Percentiles rank a stretch among this genome's conserved stretches.
phyloP scores from a whole-genome alignment of 1,140 invertebrate genomes.

The Neodiprion fabricii region DNA sequence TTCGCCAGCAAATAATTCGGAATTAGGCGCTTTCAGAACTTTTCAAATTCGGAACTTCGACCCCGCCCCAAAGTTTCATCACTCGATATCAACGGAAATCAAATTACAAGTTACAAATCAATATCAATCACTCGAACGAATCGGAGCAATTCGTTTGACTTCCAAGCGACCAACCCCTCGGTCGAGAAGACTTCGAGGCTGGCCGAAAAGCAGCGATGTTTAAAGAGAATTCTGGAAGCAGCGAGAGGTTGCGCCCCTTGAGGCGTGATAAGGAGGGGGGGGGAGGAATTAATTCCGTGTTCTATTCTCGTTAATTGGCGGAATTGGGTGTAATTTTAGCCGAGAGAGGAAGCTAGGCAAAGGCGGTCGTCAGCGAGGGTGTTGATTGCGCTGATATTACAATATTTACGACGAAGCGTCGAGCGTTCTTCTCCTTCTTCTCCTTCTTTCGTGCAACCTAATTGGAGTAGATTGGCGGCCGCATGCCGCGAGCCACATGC shows the following conservation, averaged over 20 bases:
- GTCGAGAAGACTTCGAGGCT: neutral
- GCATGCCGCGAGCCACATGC: neutral
- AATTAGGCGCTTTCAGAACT: too few relatives aligned
- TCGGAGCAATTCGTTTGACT: conserved; percentile 12
- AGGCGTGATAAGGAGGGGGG: neutral
- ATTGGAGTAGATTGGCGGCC: conserved; percentile 7
- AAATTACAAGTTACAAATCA: too few relatives aligned
- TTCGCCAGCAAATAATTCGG: too few relatives aligned
- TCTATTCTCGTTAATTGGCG: conserved; percentile 8
- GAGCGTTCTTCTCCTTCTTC: neutral
- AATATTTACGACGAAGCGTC: conserved; percentile 10
- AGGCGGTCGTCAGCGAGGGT: neutral
- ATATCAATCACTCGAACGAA: too few relatives aligned
- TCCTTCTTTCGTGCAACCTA: neutral
- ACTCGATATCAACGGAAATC: too few relatives aligned
- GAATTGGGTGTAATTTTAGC: conserved; percentile 18
- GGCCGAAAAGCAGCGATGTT: neutral
- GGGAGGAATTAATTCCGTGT: neutral
- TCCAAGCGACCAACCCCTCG: conserved; percentile 1
- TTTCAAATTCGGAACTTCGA: too few relatives aligned
- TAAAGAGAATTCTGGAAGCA: neutral
- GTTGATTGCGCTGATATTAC: conserved; percentile 4
- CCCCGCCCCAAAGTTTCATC: too few relatives aligned
- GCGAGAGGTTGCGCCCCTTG: neutral
- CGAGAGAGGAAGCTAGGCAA: neutral